Percentiles rank a stretch among this genome's conserved stretches.
Evolutionary conservation across 2,888 invertebrate species (phyloP).

Genomic region (Drosophila parthenogenetica): DNA sequence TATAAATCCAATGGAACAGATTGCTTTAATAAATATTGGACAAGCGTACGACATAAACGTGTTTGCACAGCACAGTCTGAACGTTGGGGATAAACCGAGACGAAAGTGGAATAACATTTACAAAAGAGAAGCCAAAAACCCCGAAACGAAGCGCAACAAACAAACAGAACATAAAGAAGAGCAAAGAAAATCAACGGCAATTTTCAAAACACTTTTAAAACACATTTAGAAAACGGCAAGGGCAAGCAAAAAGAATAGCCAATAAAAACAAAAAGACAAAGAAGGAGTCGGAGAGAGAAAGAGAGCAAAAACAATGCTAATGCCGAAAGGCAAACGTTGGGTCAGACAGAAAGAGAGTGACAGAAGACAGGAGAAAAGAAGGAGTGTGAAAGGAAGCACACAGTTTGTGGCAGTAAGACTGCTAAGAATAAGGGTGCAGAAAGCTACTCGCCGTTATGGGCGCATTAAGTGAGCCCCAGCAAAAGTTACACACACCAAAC

Average conservation of each 20-base stretch:
- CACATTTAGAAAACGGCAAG: slow-evolving; percentile 71
- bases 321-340: slow-evolving; percentile 65
- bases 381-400: not conserved
- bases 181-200: slow-evolving; percentile 63
- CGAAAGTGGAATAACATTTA: slow-evolving; percentile 16
- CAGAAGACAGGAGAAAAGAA: not conserved
- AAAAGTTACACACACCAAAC: slow-evolving; percentile 21
- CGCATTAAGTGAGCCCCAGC: slow-evolving; percentile 52
- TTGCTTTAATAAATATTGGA: slow-evolving; percentile 79
- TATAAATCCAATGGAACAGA: slow-evolving; percentile 72
- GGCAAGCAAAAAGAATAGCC: slow-evolving; percentile 30
- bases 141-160: slow-evolving; percentile 10
- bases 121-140: slow-evolving; percentile 8
- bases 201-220: slow-evolving; percentile 76
- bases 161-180: slow-evolving; percentile 27
- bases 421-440: slow-evolving; percentile 11
- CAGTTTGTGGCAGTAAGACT: not conserved
- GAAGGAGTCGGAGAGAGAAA: not conserved
- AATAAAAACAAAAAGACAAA: slow-evolving; percentile 2
- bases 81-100: slow-evolving; percentile 6
- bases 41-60: slow-evolving; percentile 55
- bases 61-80: slow-evolving; percentile 59
- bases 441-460: slow-evolving; percentile 55
- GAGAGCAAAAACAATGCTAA: slow-evolving; percentile 58
- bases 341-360: slow-evolving; percentile 56